Evolutionary conservation across 2,113 vertebrate genomes (phyloP).

Genomic region (Lota lota): DNA sequence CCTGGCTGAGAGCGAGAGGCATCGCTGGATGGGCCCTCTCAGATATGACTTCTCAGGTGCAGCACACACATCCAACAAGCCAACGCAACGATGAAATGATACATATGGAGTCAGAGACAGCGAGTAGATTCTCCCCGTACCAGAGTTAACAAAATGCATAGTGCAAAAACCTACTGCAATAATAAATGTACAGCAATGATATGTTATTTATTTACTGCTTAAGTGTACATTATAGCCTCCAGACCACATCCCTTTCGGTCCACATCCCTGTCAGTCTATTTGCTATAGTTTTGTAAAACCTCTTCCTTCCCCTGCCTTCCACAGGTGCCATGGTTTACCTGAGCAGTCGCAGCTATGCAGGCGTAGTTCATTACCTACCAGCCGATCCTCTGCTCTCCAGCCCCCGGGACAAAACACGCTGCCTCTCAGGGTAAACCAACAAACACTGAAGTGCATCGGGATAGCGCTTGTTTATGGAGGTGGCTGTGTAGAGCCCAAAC

Average conservation of each 20-base stretch:
- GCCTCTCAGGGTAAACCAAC: conserved; percentile 74
- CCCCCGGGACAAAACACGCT: conserved; percentile 77
- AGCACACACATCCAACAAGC: too few species aligned
- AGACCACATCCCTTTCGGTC: too few species aligned
- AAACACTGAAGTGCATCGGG: neutral
- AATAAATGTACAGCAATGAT: too few species aligned
- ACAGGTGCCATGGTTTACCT: conserved; percentile 73
- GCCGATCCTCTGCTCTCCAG: conserved; percentile 69
- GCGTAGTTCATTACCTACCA: conserved; percentile 74
- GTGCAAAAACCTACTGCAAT: too few species aligned
- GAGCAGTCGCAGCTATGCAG: conserved; percentile 75
- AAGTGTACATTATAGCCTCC: too few species aligned
- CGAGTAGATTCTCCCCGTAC: neutral
- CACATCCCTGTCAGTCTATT: too few species aligned
- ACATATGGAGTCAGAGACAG: too few species aligned
- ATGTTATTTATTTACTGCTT: too few species aligned
- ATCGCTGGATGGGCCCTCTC: conserved; percentile 81
- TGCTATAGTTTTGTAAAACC: neutral
- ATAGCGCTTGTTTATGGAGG: too few species aligned
- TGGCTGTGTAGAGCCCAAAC: too few species aligned
- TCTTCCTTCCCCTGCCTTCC: conserved; percentile 4
- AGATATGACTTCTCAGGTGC: conserved; percentile 80
- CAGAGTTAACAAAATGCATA: too few species aligned
- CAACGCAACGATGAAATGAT: too few species aligned
- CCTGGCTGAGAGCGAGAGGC: conserved; percentile 75